Conservation (phyloP, 2,888 invertebrate genomes). For the Ormyrus nitidulus region DNA sequence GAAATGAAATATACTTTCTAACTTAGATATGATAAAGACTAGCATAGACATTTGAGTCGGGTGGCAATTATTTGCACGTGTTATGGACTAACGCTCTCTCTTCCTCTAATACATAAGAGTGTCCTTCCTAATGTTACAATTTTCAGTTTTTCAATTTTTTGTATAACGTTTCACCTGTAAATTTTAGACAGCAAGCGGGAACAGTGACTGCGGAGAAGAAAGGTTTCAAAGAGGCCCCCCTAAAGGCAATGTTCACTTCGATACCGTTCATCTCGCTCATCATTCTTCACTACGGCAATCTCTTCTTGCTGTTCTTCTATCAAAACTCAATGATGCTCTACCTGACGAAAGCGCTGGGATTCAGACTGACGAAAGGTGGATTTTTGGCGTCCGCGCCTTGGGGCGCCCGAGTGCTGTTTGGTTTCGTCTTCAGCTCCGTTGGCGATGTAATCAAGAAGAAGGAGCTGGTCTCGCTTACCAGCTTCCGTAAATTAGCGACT, state of each 20-base stretch:
- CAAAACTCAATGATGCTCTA: constrained; percentile 87
- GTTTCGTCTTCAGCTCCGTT: constrained; percentile 83
- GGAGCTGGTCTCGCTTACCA: constrained; percentile 74
- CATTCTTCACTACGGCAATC: constrained; percentile 84
- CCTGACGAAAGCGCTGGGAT: constrained; percentile 84
- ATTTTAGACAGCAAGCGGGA: constrained; percentile 72
- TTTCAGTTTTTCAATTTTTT: constrained; percentile 64
- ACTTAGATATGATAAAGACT: too few relatives aligned
- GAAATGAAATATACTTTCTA: too few relatives aligned
- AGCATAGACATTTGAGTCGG: too few relatives aligned
- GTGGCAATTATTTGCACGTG: too few relatives aligned
- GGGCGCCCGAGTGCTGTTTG: constrained; percentile 82
- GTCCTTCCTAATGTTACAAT: too few relatives aligned
- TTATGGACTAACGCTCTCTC: too few relatives aligned
- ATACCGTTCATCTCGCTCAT: constrained; percentile 83
- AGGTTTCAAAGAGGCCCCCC: constrained; percentile 78
- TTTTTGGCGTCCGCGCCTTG: constrained; percentile 84
- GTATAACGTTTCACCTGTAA: constrained; percentile 48
- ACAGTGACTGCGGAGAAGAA: constrained; percentile 61
- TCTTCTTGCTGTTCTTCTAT: constrained; percentile 86
- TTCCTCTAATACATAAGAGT: too few relatives aligned
- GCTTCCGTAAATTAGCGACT: constrained; percentile 66
- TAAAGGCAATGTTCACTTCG: constrained; percentile 80
- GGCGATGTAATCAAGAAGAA: constrained; percentile 80
- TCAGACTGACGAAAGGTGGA: constrained; percentile 84